Evolutionary conservation across 2,888 invertebrate species (phyloP).

Genomic region (Synanthedon formicaeformis): DNA sequence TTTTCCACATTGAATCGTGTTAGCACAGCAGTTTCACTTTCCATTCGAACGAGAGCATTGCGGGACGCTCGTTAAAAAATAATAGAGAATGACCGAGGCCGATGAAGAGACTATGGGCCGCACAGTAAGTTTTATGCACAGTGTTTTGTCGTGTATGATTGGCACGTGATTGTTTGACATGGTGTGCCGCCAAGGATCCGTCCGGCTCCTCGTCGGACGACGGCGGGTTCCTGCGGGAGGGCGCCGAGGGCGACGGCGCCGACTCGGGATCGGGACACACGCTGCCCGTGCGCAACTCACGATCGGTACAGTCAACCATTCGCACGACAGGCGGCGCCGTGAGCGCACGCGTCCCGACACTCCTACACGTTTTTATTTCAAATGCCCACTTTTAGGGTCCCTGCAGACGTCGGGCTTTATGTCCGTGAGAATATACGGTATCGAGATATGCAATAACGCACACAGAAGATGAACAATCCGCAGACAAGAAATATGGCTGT

Average conservation of each 20-base stretch:
- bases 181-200: constrained; percentile 48
- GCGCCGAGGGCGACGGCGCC: constrained; percentile 35
- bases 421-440: not conserved
- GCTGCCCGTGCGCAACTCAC: constrained; percentile 67
- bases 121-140: constrained; percentile 34
- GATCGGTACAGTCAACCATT: constrained; percentile 52
- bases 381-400: not conserved
- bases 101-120: constrained; percentile 18
- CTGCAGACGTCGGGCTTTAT: not conserved
- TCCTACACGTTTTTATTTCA: constrained; percentile 8
- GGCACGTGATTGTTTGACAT: constrained; percentile 49
- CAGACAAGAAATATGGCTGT: no score
- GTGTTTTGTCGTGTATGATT: constrained; percentile 17
- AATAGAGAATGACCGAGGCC: constrained; percentile 17
- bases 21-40: constrained; percentile 49
- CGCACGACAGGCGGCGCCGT: constrained; percentile 27
- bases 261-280: constrained; percentile 55
- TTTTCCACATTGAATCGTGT: constrained; percentile 41
- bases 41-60: constrained; percentile 36
- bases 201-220: constrained; percentile 69
- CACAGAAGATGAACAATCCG: no score
- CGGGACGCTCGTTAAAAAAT: constrained; percentile 26
- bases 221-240: constrained; percentile 61
- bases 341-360: constrained; percentile 10
- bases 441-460: no score